Evolutionary conservation across 2,113 vertebrate species (phyloP).

Genomic region (Candoia aspera): DNA sequence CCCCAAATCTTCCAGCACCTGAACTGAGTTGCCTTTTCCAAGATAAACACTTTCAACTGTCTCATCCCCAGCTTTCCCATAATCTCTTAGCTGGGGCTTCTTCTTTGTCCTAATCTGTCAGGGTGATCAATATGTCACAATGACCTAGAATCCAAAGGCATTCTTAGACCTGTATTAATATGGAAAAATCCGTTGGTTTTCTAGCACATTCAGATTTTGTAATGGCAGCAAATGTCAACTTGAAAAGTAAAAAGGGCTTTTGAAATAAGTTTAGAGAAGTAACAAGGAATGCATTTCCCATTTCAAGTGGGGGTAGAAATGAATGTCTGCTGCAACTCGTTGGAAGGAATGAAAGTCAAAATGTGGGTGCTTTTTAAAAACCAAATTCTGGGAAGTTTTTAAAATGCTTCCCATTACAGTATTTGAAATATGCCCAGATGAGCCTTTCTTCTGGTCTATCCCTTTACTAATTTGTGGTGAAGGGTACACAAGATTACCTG

Average conservation of each 20-base stretch:
- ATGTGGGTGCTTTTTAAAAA: background rate
- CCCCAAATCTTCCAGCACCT: too few species aligned
- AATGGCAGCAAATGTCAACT: background rate
- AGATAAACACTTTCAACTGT: too few species aligned
- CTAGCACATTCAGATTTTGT: background rate
- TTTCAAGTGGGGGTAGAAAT: background rate
- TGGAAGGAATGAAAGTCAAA: slow-evolving; percentile 32
- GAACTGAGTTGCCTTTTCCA: too few species aligned
- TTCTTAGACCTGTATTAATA: background rate
- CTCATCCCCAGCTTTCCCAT: too few species aligned
- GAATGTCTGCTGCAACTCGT: slow-evolving; percentile 13
- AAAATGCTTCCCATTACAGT: slow-evolving; percentile 13
- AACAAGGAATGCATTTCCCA: background rate
- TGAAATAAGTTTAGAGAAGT: background rate
- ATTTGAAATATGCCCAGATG: background rate
- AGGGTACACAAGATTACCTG: slow-evolving; percentile 58
- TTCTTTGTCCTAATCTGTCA: too few species aligned
- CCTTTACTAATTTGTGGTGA: slow-evolving; percentile 54
- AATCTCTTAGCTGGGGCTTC: too few species aligned
- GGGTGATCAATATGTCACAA: too few species aligned
- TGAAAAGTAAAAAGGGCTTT: slow-evolving; percentile 1
- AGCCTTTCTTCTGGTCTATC: slow-evolving; percentile 34
- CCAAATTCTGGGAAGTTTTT: slow-evolving; percentile 8
- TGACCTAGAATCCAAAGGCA: background rate
- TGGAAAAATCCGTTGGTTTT: background rate